Conservation (phyloP, 2,888 invertebrate species). For the Lepidocyrtoides sp. region DNA sequence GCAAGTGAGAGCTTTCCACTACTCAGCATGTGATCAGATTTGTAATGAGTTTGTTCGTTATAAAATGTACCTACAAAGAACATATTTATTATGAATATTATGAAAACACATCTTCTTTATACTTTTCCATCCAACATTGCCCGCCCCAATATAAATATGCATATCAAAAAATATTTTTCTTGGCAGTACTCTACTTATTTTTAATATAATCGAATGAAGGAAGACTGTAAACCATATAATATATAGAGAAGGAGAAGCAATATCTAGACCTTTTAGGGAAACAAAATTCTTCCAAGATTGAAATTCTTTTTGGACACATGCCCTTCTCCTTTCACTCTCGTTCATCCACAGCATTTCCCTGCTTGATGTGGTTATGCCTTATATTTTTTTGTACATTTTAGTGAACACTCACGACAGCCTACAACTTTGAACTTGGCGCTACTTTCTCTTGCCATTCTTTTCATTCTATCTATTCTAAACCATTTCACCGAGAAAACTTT, state of each 20-base stretch:
- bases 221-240: neutral
- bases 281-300: conserved; percentile 62
- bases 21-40: conserved; percentile 51
- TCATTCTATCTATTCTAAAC: neutral
- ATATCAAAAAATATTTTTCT: neutral
- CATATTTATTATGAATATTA: neutral
- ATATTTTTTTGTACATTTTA: conserved; percentile 29
- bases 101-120: neutral
- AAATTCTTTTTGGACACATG: conserved; percentile 70
- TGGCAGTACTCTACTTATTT: neutral
- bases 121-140: too few species aligned
- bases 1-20: neutral
- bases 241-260: too few species aligned
- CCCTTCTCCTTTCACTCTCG: conserved; percentile 38
- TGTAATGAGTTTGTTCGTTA: conserved; percentile 48
- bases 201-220: neutral
- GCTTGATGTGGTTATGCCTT: too few species aligned
- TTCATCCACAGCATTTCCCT: neutral
- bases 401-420: neutral
- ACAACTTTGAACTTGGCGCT: conserved; percentile 67
- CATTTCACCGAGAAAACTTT: conserved; percentile 2
- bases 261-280: neutral
- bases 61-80: too few species aligned
- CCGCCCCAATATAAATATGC: too few species aligned
- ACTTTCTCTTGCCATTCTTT: conserved; percentile 18